Evolutionary conservation across 2,888 invertebrate species (phyloP).

Genomic region (Diplazon laetatorius): DNA sequence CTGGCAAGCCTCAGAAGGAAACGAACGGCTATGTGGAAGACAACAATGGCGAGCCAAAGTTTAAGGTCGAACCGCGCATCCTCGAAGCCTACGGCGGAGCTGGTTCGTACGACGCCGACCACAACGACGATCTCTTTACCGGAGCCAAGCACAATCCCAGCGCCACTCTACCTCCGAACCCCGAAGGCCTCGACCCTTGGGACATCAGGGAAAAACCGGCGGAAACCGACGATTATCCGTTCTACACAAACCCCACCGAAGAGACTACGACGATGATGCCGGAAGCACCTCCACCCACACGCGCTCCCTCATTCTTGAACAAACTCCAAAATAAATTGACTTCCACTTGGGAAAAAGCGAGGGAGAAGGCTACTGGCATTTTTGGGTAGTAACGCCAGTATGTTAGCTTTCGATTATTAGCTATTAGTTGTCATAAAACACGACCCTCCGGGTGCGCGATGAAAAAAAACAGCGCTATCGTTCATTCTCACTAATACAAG

Average conservation of each 20-base stretch:
- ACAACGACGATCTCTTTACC: conserved; percentile 68
- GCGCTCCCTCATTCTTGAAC: conserved; percentile 85
- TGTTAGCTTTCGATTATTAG: too few relatives aligned
- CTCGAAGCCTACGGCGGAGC: conserved; percentile 75
- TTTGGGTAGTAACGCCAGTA: conserved; percentile 69
- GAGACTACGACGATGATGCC: conserved; percentile 26
- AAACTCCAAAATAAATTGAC: conserved; percentile 84
- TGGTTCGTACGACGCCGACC: conserved; percentile 70
- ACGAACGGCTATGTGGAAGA: conserved; percentile 3
- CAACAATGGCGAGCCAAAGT: conserved; percentile 15
- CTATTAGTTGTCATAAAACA: neutral
- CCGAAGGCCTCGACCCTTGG: conserved; percentile 71
- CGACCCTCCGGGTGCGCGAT: conserved; percentile 2
- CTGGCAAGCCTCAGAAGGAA: neutral
- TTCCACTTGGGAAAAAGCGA: conserved; percentile 84
- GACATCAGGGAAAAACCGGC: conserved; percentile 70
- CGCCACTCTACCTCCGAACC: conserved; percentile 70
- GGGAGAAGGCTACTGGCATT: conserved; percentile 83
- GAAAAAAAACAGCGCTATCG: too few relatives aligned
- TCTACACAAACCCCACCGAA: conserved; percentile 32
- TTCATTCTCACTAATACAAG: neutral
- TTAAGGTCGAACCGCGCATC: conserved; percentile 69
- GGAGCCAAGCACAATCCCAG: conserved; percentile 72
- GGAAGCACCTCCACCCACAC: conserved; percentile 66
- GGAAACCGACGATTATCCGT: conserved; percentile 39